Evolutionary conservation across 1,140 invertebrate genomes (phyloP).

Genomic region (Listronotus oregonensis): DNA sequence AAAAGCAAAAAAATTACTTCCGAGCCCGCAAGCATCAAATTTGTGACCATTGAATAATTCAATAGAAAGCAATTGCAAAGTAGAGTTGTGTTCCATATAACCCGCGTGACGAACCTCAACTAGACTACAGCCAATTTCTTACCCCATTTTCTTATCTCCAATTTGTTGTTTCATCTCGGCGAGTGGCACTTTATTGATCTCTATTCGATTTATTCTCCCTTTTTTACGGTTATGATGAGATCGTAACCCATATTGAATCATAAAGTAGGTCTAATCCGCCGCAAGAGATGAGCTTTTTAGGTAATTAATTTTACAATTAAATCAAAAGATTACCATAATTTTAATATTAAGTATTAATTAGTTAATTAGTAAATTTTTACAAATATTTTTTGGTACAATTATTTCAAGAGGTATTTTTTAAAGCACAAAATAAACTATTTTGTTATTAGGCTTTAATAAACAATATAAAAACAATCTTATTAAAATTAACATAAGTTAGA

Average conservation of each 20-base stretch:
- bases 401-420: too few relatives aligned
- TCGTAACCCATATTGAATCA: slow-evolving; percentile 19
- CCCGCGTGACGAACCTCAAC: slow-evolving; percentile 23
- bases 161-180: slow-evolving; percentile 40
- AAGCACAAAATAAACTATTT: too few relatives aligned
- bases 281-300: background rate
- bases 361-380: too few relatives aligned
- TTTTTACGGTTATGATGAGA: slow-evolving; percentile 28
- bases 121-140: slow-evolving; percentile 30
- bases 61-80: slow-evolving; percentile 15
- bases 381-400: too few relatives aligned
- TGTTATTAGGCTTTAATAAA: too few relatives aligned
- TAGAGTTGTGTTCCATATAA: slow-evolving; percentile 11
- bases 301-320: background rate
- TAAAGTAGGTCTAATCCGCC: slow-evolving; percentile 13
- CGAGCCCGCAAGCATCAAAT: background rate
- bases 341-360: too few relatives aligned
- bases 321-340: background rate
- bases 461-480: too few relatives aligned
- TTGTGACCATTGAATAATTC: slow-evolving; percentile 15
- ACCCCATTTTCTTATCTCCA: slow-evolving; percentile 35
- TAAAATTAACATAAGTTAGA: too few relatives aligned
- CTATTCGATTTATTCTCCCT: slow-evolving; percentile 28
- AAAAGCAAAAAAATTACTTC: background rate
- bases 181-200: slow-evolving; percentile 37